A percentile compares a stretch with the other conserved stretches of the same genome.
Evolutionary conservation across 2,113 vertebrate species (phyloP).

Genomic region (Ceratotherium simum): DNA sequence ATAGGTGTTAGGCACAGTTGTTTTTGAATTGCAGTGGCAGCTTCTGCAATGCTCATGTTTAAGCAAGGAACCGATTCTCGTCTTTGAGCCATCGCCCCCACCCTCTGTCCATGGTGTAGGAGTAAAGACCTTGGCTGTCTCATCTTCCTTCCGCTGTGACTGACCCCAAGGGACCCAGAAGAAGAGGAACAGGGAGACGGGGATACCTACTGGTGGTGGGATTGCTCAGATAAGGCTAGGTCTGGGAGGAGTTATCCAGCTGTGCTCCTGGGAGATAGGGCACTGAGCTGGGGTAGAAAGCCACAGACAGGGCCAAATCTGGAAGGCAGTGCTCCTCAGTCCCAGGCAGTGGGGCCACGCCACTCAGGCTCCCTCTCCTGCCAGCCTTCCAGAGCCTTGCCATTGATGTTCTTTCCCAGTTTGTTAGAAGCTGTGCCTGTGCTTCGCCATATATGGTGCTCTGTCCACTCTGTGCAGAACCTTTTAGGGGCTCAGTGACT

Average conservation of each 20-base stretch:
- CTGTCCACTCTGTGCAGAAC: not conserved
- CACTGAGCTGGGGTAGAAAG: not conserved
- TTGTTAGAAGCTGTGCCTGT: not conserved
- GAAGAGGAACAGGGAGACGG: not conserved
- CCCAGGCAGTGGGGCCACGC: not conserved
- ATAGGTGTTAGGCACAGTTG: rapidly evolving
- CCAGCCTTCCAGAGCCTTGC: not conserved
- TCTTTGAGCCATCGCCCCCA: not conserved
- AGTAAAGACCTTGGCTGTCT: not conserved
- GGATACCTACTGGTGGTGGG: not conserved
- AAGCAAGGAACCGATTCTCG: not conserved
- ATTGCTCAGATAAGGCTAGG: not conserved
- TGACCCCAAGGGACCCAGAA: not conserved
- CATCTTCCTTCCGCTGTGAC: not conserved
- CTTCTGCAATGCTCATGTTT: not conserved
- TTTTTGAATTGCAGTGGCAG: not conserved
- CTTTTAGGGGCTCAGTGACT: not conserved
- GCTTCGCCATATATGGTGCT: not conserved
- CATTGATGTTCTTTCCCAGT: not conserved
- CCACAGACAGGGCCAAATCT: not conserved
- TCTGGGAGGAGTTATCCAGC: not conserved
- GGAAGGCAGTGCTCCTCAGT: not conserved
- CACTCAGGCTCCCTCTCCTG: not conserved
- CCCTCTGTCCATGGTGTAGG: not conserved
- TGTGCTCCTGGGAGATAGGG: not conserved